phyloP scores from a whole-genome alignment of 2,888 invertebrate species.

The Tetragonula carbonaria region DNA sequence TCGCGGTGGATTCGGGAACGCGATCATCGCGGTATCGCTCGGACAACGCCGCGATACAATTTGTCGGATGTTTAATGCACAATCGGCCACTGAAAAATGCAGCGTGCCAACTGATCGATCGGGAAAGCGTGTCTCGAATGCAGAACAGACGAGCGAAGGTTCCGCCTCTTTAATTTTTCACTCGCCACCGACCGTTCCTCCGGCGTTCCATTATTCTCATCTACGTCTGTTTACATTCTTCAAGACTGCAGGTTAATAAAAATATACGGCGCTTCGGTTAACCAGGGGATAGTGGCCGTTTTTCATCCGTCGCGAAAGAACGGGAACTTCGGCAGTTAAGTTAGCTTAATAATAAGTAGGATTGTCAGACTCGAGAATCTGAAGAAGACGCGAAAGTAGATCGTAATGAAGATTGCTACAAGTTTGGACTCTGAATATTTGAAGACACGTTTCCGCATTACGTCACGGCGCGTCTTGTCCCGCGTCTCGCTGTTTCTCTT shows the following conservation, averaged over 20 bases:
- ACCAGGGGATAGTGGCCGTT: background rate
- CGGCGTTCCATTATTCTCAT: slow-evolving; percentile 26
- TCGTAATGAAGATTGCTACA: background rate
- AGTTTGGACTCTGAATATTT: slow-evolving; percentile 22
- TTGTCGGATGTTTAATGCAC: slow-evolving; percentile 54
- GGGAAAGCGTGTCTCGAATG: slow-evolving; percentile 56
- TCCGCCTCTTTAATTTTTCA: slow-evolving; percentile 64
- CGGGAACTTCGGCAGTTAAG: background rate
- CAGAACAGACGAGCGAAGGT: slow-evolving; percentile 19
- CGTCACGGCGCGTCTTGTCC: too few relatives aligned
- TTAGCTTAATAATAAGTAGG: slow-evolving; percentile 3
- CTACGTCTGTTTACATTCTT: slow-evolving; percentile 39
- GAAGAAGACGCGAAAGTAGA: background rate
- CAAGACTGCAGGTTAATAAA: slow-evolving; percentile 28
- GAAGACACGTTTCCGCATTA: background rate
- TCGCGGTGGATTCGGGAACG: slow-evolving; percentile 34
- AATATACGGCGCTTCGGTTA: background rate
- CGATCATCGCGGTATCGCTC: slow-evolving; percentile 36
- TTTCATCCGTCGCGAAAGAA: background rate
- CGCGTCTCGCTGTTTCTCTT: background rate
- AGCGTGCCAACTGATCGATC: slow-evolving; percentile 53
- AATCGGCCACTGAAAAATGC: slow-evolving; percentile 49
- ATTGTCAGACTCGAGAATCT: background rate
- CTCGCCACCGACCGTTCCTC: slow-evolving; percentile 34
- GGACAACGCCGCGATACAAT: slow-evolving; percentile 33